Conservation (phyloP, 2,113 vertebrate genomes). For the Channa argus region DNA sequence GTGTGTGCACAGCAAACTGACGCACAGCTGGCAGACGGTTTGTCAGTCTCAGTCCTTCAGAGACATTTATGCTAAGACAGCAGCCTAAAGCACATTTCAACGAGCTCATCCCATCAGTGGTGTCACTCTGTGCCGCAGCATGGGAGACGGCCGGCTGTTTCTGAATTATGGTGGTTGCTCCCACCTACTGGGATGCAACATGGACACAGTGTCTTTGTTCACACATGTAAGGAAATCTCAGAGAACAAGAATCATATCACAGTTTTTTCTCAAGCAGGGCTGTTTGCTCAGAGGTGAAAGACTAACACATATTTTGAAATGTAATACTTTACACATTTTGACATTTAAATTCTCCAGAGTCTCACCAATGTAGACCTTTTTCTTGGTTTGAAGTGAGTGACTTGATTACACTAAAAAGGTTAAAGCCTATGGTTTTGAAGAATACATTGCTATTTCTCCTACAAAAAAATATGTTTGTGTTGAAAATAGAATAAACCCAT, state of each 20-base stretch:
- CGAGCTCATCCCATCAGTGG: constrained; percentile 29
- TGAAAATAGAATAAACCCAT: constrained; percentile 21
- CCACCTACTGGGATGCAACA: background rate
- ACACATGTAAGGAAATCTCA: constrained; percentile 8
- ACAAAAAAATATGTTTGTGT: constrained; percentile 26
- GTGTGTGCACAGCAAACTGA: constrained; percentile 11
- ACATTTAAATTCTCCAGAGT: constrained; percentile 55
- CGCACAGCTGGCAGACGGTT: constrained; percentile 52
- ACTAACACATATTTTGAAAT: constrained; percentile 48
- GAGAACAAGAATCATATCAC: constrained; percentile 1
- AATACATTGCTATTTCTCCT: constrained; percentile 47
- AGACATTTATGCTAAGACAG: constrained; percentile 37
- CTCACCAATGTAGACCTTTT: constrained; percentile 33
- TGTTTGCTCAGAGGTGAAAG: constrained; percentile 52
- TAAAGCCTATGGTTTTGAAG: constrained; percentile 21
- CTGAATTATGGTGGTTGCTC: background rate
- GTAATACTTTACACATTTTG: constrained; percentile 46
- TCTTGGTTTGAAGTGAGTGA: constrained; percentile 45
- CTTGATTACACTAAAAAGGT: constrained; percentile 53
- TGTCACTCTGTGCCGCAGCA: constrained; percentile 18
- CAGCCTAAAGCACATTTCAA: constrained; percentile 44
- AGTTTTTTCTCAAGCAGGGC: constrained; percentile 23
- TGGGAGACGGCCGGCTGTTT: background rate
- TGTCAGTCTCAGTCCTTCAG: constrained; percentile 63
- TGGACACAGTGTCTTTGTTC: constrained; percentile 7